Conservation (phyloP, 2,888 invertebrate species). For the Idaea biselata region DNA sequence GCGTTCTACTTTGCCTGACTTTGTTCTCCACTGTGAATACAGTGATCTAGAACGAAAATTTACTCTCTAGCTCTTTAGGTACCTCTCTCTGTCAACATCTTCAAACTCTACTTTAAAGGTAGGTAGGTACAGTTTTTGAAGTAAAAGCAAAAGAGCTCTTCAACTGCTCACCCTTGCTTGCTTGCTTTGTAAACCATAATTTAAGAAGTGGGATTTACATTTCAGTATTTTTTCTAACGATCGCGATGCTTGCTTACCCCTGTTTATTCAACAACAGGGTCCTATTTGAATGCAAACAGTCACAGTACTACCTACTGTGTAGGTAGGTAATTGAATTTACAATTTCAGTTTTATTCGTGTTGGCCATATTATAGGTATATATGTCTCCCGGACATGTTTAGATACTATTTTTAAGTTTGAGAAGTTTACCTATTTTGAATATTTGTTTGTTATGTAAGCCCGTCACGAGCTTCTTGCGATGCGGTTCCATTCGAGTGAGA, state of each 20-base stretch:
- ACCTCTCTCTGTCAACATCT: neutral
- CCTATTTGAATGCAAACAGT: neutral
- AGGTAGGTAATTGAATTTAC: neutral
- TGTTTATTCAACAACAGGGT: neutral
- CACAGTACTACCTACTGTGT: neutral
- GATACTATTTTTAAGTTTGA: neutral
- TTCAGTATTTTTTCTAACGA: conserved; percentile 4
- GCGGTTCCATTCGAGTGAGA: conserved; percentile 52
- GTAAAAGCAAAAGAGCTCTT: too few species aligned
- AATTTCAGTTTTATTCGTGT: neutral
- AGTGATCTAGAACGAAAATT: neutral
- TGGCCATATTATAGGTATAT: neutral
- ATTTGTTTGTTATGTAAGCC: conserved; percentile 15
- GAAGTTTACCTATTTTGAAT: neutral
- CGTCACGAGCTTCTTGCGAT: conserved; percentile 43
- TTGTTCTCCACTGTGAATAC: neutral
- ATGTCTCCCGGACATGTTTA: neutral
- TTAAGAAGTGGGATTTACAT: neutral
- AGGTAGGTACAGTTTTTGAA: neutral
- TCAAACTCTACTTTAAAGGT: neutral
- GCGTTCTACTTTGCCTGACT: conserved; percentile 49
- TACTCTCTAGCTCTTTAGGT: neutral
- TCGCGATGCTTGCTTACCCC: neutral
- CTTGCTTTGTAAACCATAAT: too few species aligned
- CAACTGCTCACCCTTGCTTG: neutral